Evolutionary conservation across 2,888 invertebrate species (phyloP).

Genomic region (Hymenopus coronatus): DNA sequence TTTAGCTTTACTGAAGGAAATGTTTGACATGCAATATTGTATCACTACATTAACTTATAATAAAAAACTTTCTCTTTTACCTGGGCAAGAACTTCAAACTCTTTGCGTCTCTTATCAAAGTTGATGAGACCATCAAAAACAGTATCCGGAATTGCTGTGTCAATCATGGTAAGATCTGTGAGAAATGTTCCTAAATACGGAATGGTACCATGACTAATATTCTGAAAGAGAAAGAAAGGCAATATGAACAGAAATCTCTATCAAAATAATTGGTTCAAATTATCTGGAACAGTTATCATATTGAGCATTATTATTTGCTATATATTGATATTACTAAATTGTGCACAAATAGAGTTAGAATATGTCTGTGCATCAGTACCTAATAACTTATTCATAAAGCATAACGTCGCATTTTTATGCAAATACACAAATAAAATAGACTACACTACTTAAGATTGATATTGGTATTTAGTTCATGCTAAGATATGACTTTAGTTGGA

Average conservation of each 20-base stretch:
- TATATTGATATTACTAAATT: too few species aligned
- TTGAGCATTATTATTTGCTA: too few species aligned
- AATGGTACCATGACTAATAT: conserved; percentile 89
- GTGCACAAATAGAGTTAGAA: too few species aligned
- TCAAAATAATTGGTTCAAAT: too few species aligned
- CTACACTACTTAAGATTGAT: too few species aligned
- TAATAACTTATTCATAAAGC: too few species aligned
- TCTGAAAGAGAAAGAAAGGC: conserved; percentile 45
- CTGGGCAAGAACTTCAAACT: conserved; percentile 96
- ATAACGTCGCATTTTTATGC: too few species aligned
- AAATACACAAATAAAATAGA: too few species aligned
- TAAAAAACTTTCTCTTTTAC: conserved; percentile 35
- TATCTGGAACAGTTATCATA: too few species aligned
- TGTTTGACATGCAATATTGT: neutral
- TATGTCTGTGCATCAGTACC: too few species aligned
- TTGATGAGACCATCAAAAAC: conserved; percentile 82
- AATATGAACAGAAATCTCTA: neutral
- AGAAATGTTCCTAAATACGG: conserved; percentile 97
- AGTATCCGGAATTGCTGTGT: conserved; percentile 90
- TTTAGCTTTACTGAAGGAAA: neutral
- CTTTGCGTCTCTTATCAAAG: conserved; percentile 96
- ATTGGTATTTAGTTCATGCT: too few species aligned
- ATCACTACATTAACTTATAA: neutral
- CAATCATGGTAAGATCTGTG: conserved; percentile 98
- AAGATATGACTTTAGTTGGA: too few species aligned